phyloP scores from a whole-genome alignment of 2,797 vertebrate species.

The Coregonus suidteri region DNA sequence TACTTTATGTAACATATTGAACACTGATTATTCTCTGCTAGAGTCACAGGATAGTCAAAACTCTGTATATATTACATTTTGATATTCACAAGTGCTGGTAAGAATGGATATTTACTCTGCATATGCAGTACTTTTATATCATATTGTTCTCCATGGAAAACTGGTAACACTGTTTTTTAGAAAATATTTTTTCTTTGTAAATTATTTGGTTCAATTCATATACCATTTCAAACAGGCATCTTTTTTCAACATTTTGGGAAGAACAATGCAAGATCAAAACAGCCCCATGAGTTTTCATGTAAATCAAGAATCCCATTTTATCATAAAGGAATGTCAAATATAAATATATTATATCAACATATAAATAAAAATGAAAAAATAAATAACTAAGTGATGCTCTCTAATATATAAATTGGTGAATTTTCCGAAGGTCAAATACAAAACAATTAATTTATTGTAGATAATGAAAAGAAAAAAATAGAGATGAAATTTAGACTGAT shows the following conservation, averaged over 20 bases:
- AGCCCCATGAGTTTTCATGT: constrained; percentile 38
- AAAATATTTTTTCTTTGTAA: constrained; percentile 52
- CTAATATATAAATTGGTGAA: constrained; percentile 39
- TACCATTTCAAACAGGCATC: constrained; percentile 57
- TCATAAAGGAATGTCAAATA: constrained; percentile 74
- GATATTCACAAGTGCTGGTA: constrained; percentile 73
- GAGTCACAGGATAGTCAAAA: constrained; percentile 69
- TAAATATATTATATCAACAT: constrained; percentile 22
- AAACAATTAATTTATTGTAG: constrained; percentile 22
- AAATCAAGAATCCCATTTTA: constrained; percentile 53
- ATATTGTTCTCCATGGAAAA: constrained; percentile 32
- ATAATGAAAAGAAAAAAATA: constrained; percentile 31
- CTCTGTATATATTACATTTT: constrained; percentile 71
- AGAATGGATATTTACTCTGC: constrained; percentile 45
- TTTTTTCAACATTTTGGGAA: constrained; percentile 37
- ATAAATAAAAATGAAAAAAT: constrained; percentile 60
- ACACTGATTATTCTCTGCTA: constrained; percentile 32
- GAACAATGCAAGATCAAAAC: constrained; percentile 40
- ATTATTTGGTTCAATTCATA: constrained; percentile 57
- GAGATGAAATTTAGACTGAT: constrained; percentile 50
- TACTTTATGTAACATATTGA: constrained; percentile 1
- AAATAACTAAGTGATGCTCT: constrained; percentile 65
- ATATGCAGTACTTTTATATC: constrained; percentile 17
- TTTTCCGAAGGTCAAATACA: constrained; percentile 30
- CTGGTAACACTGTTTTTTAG: constrained; percentile 31